These are phyloP conservation scores for Hirtodrosophila alboralis DNA, from an alignment of 2,888 invertebrate species.

Conservation along the genomic window DNA sequence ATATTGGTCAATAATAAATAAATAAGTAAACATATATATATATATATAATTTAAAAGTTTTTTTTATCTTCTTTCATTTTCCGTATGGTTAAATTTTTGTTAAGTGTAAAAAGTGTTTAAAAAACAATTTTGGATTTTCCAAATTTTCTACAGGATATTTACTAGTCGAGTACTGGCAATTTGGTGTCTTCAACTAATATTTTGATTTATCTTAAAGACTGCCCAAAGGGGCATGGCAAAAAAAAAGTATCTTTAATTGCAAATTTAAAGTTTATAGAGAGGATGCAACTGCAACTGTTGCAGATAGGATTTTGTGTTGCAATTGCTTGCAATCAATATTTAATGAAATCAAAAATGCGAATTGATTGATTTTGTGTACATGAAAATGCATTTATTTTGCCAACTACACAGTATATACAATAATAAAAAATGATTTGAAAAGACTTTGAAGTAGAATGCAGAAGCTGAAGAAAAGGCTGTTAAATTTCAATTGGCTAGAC, in stretches of 20 bases:
- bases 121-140: too few species aligned
- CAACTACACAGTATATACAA: neutral
- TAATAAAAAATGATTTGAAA: conserved; percentile 1
- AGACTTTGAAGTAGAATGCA: too few species aligned
- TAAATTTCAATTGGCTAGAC: neutral
- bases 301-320: neutral
- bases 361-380: conserved; percentile 10
- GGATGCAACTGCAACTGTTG: neutral
- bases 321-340: conserved; percentile 40
- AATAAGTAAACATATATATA: too few species aligned
- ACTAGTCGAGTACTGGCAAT: neutral
- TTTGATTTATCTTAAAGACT: conserved; percentile 13
- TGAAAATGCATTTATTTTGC: conserved; percentile 9
- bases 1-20: too few species aligned
- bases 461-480: neutral
- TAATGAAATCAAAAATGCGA: conserved; percentile 38
- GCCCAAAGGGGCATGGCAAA: conserved; percentile 6
- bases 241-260: conserved; percentile 5
- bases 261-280: conserved; percentile 6
- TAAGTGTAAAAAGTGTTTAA: too few species aligned
- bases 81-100: too few species aligned
- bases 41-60: too few species aligned
- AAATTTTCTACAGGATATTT: too few species aligned
- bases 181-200: conserved; percentile 10
- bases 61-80: too few species aligned